A percentile compares a stretch with the other conserved stretches of the same genome.
phyloP scores from a whole-genome alignment of 2,113 vertebrate genomes.

The Speoplatyrhinus poulsoni region DNA sequence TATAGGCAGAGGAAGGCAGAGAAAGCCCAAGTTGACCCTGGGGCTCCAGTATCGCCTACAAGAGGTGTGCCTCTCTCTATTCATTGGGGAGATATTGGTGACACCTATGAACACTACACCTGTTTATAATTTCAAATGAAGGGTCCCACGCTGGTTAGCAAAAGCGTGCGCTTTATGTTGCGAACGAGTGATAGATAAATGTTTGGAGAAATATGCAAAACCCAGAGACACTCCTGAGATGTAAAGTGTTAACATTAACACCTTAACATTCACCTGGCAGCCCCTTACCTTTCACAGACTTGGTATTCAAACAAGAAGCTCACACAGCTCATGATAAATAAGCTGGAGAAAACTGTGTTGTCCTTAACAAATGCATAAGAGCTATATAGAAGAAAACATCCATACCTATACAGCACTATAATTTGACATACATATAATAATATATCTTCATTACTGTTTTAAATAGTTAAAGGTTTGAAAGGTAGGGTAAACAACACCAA shows the following conservation, averaged over 20 bases:
- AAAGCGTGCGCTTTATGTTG: conserved; percentile 11
- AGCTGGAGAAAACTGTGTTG: no score
- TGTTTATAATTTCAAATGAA: conserved; percentile 63
- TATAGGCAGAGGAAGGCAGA: conserved; percentile 50
- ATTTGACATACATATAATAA: no score
- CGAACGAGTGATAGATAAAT: conserved; percentile 14
- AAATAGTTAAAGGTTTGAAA: no score
- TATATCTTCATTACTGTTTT: no score
- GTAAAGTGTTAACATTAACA: not conserved
- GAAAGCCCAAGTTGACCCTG: conserved; percentile 59
- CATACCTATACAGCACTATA: no score
- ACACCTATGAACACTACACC: conserved; percentile 47
- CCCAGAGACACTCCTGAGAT: conserved; percentile 13
- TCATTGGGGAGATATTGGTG: conserved; percentile 44
- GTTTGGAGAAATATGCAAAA: conserved; percentile 30
- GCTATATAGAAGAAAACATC: no score
- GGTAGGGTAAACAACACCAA: no score
- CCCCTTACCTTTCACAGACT: conserved; percentile 18
- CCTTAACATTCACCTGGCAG: not conserved
- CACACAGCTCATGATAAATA: conserved; percentile 10
- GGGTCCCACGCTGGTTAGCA: conserved; percentile 13
- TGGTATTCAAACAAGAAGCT: not conserved
- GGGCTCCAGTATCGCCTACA: conserved; percentile 39
- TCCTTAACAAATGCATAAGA: no score
- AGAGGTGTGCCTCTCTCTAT: conserved; percentile 27